Evolutionary conservation across 2,113 vertebrate genomes (phyloP), one percentile per base, ranked within the genome.

Genomic region (Amazona guildingii): DNA sequence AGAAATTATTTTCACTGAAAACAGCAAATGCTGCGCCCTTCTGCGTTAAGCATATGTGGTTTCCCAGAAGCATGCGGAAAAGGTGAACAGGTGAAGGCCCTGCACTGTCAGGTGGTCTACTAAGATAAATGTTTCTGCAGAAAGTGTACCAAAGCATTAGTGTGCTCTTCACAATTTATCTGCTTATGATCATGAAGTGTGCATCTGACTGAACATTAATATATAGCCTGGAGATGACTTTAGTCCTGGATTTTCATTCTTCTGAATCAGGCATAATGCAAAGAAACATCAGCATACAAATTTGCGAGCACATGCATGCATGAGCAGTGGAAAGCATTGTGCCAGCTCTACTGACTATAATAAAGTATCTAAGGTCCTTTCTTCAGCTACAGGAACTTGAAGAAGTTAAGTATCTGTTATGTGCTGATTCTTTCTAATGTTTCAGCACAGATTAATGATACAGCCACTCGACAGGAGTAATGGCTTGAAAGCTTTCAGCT

Each of bases 401-500:
- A 44, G 48, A 46, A 31, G 13, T 27, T 70, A 81, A 0, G 1
- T 62, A 35, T 59, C 86, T 82, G 46, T 37, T 59, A 64, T 2
- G 1, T 37, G 19, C 28, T 25, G 18, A 28, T 39, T 41, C 52
- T 66, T 69, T 87, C 43, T 62, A 41, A 33, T 7, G 31, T 78
- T 85, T 87, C 43, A 78, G 37, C 51, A 61, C 87, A 75, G 70
- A 88, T 75, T 83, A 88, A 46, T 20, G 52, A 72, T 48, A 49
- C 11, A 51, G 48, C 25, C 39, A 54, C 37, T 48, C 10, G 51
- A 85, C 23, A 93, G 31, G 19, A 90, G 17, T 67, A 89, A 67
- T 1, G 67, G 55, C 51, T 62, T 92, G 62, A 92, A 87, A 78
- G 66, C 46, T 87, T 81, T 92, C 70, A 78, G 25, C 46, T 87